Conservation (phyloP, 2,797 vertebrate genomes). For the Synaphobranchus kaupii region DNA sequence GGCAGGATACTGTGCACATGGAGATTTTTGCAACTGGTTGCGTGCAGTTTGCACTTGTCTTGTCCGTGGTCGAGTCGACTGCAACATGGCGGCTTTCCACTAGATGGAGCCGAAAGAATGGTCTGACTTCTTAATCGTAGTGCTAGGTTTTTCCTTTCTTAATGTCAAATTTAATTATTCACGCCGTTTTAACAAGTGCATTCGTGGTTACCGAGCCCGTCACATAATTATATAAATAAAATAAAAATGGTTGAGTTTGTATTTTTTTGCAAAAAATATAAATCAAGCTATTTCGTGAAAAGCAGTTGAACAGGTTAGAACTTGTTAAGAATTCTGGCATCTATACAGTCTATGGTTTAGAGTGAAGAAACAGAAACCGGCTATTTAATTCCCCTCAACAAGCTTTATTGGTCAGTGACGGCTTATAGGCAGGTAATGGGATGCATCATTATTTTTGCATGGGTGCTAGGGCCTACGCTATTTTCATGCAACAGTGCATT, state of each 20-base stretch:
- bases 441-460: not conserved
- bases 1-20: not conserved
- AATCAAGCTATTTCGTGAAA: slow-evolving; percentile 4
- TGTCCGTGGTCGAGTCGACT: too few relatives aligned
- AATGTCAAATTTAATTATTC: not conserved
- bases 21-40: not conserved
- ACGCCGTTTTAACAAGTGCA: not conserved
- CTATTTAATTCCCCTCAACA: not conserved
- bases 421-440: too few relatives aligned
- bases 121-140: not conserved
- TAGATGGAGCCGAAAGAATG: slow-evolving; percentile 40
- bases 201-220: not conserved
- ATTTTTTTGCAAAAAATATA: not conserved
- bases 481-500: not conserved
- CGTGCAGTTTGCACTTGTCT: not conserved
- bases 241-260: not conserved
- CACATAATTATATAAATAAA: too few relatives aligned
- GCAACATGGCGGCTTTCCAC: slow-evolving; percentile 33
- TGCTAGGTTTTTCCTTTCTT: too few relatives aligned
- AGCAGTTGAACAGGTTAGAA: not conserved
- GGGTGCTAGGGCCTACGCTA: not conserved
- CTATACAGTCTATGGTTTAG: too few relatives aligned
- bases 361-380: not conserved
- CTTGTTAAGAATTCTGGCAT: too few relatives aligned
- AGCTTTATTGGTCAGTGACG: too few relatives aligned